Evolutionary conservation across 2,113 vertebrate species (phyloP).

Genomic region (Chaetura pelagica): DNA sequence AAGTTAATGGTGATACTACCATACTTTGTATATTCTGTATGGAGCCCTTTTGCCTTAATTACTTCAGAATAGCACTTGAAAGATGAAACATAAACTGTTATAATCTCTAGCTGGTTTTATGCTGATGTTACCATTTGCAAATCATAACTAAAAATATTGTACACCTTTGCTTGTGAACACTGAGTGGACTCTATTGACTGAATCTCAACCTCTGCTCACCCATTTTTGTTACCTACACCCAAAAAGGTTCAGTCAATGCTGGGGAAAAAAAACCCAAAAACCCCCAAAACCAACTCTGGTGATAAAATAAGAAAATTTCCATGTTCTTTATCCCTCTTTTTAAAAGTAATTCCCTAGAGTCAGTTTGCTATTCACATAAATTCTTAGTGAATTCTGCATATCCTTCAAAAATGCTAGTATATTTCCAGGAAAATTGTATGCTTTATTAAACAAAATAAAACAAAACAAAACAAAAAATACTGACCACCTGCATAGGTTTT

Average conservation of each 20-base stretch:
- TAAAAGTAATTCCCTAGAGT: not conserved
- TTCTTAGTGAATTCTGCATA: not conserved
- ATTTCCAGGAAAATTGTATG: not conserved
- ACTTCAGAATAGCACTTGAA: not conserved
- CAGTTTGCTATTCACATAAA: not conserved
- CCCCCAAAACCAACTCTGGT: not conserved
- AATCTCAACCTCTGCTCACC: not conserved
- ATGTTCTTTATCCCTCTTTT: not conserved
- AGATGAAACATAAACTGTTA: not conserved
- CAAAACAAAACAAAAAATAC: too few relatives aligned
- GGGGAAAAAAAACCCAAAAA: accelerated
- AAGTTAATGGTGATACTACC: not conserved
- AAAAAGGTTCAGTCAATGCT: not conserved
- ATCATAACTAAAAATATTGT: not conserved
- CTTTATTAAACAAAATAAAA: not conserved
- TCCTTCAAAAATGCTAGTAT: not conserved
- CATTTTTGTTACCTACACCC: not conserved
- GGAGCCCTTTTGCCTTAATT: constrained; percentile 8
- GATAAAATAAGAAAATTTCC: not conserved
- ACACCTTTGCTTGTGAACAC: not conserved
- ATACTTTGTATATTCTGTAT: not conserved
- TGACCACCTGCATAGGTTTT: not conserved
- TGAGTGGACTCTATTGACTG: not conserved
- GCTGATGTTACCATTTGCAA: not conserved
- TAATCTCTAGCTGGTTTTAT: not conserved